Conservation (phyloP, 2,888 invertebrate genomes). For the Clusia tigrina region DNA sequence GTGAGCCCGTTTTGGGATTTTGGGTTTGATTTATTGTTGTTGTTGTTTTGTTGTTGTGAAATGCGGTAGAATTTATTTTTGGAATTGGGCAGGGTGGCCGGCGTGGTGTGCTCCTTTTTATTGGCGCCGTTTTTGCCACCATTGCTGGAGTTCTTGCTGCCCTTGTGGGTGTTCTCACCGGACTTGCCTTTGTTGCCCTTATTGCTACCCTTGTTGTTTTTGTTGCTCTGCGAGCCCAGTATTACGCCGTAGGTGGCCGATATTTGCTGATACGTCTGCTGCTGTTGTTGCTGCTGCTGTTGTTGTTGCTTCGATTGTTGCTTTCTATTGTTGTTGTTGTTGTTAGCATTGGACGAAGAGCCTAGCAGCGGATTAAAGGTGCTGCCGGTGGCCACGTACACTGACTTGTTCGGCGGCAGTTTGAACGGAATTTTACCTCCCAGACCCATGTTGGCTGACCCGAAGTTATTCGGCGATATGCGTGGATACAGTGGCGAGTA, state of each 20-base stretch:
- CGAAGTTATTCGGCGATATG: slow-evolving; percentile 56
- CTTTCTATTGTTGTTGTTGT: slow-evolving; percentile 30
- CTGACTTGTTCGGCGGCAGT: slow-evolving; percentile 48
- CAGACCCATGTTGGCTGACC: slow-evolving; percentile 39
- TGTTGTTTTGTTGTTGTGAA: slow-evolving; percentile 48
- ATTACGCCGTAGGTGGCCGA: slow-evolving; percentile 58
- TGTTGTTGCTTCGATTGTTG: slow-evolving; percentile 37
- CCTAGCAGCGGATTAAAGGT: slow-evolving; percentile 44
- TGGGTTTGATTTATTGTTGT: slow-evolving; percentile 31
- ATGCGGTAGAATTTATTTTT: slow-evolving; percentile 62
- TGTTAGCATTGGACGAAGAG: too few relatives aligned
- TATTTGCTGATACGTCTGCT: slow-evolving; percentile 57
- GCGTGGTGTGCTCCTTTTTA: slow-evolving; percentile 42
- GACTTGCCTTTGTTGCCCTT: slow-evolving; percentile 41
- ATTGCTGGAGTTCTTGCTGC: slow-evolving; percentile 34
- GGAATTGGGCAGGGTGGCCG: slow-evolving; percentile 33
- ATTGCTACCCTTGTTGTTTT: slow-evolving; percentile 34
- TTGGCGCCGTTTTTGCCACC: slow-evolving; percentile 40
- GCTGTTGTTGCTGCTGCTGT: slow-evolving; percentile 43
- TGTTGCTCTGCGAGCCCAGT: slow-evolving; percentile 44
- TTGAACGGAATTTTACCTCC: slow-evolving; percentile 48
- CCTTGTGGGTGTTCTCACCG: slow-evolving; percentile 38
- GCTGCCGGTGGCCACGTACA: slow-evolving; percentile 42
- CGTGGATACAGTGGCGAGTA: slow-evolving; percentile 62
- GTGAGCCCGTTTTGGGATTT: slow-evolving; percentile 45